Base-by-base conservation (phyloP, 2,888 invertebrate genomes). In the Sipha maydis region DNA sequence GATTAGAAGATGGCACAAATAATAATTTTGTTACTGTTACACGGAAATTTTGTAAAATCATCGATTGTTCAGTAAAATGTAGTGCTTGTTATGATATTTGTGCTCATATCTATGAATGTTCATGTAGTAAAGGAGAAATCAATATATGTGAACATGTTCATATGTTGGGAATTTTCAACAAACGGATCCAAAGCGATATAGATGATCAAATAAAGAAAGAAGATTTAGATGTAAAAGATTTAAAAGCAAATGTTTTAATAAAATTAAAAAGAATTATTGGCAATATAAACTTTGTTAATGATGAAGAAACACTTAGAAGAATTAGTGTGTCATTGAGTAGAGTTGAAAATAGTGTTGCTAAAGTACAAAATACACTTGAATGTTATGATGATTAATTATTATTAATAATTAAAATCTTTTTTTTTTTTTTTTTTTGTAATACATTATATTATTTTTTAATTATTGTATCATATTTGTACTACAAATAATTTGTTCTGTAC, bases 111-210 rank as follows among this genome's bases (percentile, higher is more conserved):
- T 90, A 85, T 79, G 83, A 89, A 83, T 90, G 90, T 89, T 89
- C 90, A 25, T 90, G 90, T 34, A 89, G 69, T 17, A 84, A 56
- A 48, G 86, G 89, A 17, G 83, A 89, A 31, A 84, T 89, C 69
- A 89, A 90, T 78, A 90, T 89, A 89, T 90, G 89, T 86, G 89
- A 90, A 89, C 90, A 90, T 34, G 85, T 90, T 31, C 90, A 90
- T 88, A 88, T 88, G 86, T 80, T 88, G 17, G 86, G 86, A 3
- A 88, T 88, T 25, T 88, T 88, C 61, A 80, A 80, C 28, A 88
- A 67, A 61, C 73, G 80, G 38, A 80, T 28, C 17, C 41, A 75
- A 75, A 80, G 19, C 41, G 73, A 75, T 41, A 14, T 86, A 3
- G 71, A 75, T 7, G 61, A 61, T 28, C 14, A 79, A 25, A 0